Percentiles rank a stretch among this genome's conserved stretches.
Conservation (phyloP, 1,140 invertebrate genomes). For the Trichonephila inaurata region DNA sequence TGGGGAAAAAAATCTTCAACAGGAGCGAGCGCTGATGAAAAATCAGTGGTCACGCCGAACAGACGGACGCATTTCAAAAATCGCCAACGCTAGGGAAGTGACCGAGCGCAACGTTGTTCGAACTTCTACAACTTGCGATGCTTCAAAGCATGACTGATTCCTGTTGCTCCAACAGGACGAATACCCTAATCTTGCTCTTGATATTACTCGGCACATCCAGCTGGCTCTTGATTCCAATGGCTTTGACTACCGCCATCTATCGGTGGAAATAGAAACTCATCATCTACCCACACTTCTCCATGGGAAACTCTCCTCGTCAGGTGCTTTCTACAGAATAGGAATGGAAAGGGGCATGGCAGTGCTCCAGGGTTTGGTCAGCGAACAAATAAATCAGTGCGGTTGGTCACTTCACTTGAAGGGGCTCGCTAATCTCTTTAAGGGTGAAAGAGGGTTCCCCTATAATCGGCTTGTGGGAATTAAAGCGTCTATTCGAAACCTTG, state of each 20-base stretch:
- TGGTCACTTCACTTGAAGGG: constrained; percentile 31
- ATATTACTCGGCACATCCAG: constrained; percentile 20
- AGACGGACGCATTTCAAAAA: neutral
- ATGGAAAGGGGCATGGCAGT: neutral
- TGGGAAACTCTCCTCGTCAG: neutral
- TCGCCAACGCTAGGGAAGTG: neutral
- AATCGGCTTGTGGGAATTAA: constrained; percentile 32
- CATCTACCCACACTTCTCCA: neutral
- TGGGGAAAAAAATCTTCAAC: neutral
- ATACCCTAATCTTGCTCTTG: constrained; percentile 15
- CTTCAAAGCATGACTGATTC: constrained; percentile 57
- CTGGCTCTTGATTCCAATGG: constrained; percentile 32
- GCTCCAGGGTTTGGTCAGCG: constrained; percentile 42
- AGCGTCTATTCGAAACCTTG: neutral
- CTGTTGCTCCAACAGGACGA: constrained; percentile 71
- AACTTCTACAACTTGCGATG: neutral
- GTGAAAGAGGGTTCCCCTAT: neutral
- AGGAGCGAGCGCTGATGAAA: neutral
- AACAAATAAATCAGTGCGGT: constrained; percentile 54
- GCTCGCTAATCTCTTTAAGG: constrained; percentile 12
- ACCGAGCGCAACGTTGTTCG: neutral
- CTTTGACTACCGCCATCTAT: constrained; percentile 53
- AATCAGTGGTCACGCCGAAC: neutral
- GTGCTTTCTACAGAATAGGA: neutral
- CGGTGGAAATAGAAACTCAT: neutral